Percentiles rank a stretch among this genome's conserved stretches.
Conservation (phyloP, 1,140 invertebrate genomes). For the Drosophila grimshawi region DNA sequence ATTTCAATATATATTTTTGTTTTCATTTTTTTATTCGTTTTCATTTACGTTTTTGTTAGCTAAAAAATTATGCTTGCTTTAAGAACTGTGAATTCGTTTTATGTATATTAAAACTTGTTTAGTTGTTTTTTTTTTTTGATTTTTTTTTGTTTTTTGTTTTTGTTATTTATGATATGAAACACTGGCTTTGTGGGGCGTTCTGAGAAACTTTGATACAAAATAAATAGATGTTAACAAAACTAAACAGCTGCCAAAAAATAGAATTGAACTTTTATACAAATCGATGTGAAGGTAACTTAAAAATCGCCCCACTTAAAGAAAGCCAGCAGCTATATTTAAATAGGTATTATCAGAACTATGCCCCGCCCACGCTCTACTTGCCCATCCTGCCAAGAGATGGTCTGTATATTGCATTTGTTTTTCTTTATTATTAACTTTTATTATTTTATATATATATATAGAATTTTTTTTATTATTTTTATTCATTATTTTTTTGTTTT, state of each 20-base stretch:
- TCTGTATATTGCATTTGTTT: slow-evolving; percentile 65
- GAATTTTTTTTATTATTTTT: slow-evolving; percentile 14
- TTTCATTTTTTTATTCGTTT: slow-evolving; percentile 12
- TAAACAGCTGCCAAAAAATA: slow-evolving; percentile 1
- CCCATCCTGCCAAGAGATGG: slow-evolving; percentile 39
- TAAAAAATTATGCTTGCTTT: slow-evolving; percentile 18
- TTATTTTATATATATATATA: slow-evolving; percentile 23
- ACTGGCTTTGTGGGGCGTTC: slow-evolving; percentile 17
- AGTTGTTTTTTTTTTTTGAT: slow-evolving; percentile 6
- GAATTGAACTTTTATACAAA: neutral
- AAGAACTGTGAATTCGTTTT: slow-evolving; percentile 30
- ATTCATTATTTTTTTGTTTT: neutral
- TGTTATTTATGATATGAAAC: slow-evolving; percentile 43
- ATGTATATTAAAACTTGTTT: slow-evolving; percentile 23
- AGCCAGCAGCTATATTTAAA: slow-evolving; percentile 11
- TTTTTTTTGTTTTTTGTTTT: neutral
- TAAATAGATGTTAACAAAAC: neutral
- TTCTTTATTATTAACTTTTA: neutral
- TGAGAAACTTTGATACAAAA: neutral
- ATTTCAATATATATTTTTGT: slow-evolving; percentile 27
- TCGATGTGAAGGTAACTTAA: neutral
- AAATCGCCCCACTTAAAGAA: neutral
- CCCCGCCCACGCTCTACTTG: neutral
- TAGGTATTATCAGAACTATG: neutral
- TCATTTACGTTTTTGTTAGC: slow-evolving; percentile 49